Conservation (phyloP, 2,797 vertebrate species). For the Liparis tanakae region DNA sequence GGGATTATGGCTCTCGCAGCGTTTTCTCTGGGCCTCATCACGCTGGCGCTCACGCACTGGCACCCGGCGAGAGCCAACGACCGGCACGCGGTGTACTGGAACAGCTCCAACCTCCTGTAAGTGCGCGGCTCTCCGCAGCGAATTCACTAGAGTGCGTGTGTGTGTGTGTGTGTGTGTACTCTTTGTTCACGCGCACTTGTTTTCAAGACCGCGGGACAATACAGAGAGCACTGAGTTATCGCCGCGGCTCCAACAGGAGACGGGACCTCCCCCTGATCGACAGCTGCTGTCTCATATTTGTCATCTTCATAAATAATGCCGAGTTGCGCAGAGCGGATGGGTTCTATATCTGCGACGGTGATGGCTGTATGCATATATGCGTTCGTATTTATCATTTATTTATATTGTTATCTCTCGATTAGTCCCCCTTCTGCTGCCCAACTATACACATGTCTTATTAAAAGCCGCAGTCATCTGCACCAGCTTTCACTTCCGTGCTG, state of each 20-base stretch:
- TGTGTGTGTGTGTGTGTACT: not conserved
- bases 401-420: slow-evolving; percentile 27
- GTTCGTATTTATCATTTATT: slow-evolving; percentile 68
- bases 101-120: slow-evolving; percentile 84
- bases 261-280: not conserved
- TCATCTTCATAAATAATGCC: not conserved
- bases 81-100: slow-evolving; percentile 84
- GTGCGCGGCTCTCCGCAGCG: slow-evolving; percentile 37
- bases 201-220: not conserved
- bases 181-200: slow-evolving; percentile 51
- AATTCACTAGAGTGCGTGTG: slow-evolving; percentile 5
- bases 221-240: not conserved
- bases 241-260: not conserved
- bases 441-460: slow-evolving; percentile 46
- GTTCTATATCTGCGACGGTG: slow-evolving; percentile 38
- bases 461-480: slow-evolving; percentile 30
- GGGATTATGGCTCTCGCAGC: slow-evolving; percentile 81
- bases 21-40: slow-evolving; percentile 78
- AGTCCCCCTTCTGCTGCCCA: slow-evolving; percentile 33
- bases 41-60: slow-evolving; percentile 78
- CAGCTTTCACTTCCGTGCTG: slow-evolving; percentile 22
- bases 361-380: slow-evolving; percentile 64
- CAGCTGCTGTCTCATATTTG: not conserved
- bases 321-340: slow-evolving; percentile 31
- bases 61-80: slow-evolving; percentile 76